Percentiles rank a stretch among this genome's conserved stretches.
Evolutionary conservation across 2,113 vertebrate species (phyloP).

Genomic region (Bujurquina vittata): DNA sequence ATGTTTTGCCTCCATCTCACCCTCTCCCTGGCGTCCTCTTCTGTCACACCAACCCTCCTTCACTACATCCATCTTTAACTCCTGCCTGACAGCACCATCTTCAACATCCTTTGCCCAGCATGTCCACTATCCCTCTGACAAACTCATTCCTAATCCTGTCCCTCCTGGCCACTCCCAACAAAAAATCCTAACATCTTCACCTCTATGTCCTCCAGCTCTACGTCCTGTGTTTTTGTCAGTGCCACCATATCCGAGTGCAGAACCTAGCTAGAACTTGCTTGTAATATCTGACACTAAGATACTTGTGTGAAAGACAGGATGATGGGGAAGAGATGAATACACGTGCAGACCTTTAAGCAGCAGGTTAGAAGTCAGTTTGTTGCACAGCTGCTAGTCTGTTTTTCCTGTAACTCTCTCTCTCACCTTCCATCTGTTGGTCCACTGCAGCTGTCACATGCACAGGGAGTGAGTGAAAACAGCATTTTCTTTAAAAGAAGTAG

Average conservation of each 20-base stretch:
- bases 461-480: neutral
- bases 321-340: neutral
- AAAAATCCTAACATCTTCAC: neutral
- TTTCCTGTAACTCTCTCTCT: neutral
- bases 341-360: neutral
- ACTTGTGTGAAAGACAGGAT: neutral
- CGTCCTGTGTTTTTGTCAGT: neutral
- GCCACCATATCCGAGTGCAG: neutral
- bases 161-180: neutral
- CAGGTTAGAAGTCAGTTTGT: slow-evolving; percentile 19
- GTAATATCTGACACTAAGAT: neutral
- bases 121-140: neutral
- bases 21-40: neutral
- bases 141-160: neutral
- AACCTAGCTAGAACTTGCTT: neutral
- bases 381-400: slow-evolving; percentile 11
- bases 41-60: neutral
- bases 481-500: neutral
- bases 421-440: slow-evolving; percentile 21
- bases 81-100: neutral
- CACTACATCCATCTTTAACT: neutral
- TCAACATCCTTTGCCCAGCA: neutral
- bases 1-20: neutral
- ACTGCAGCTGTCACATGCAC: neutral
- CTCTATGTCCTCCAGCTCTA: neutral